These are phyloP conservation scores for Saccopteryx bilineata DNA, from an alignment of 2,113 vertebrate genomes.

Conservation along the genomic window DNA sequence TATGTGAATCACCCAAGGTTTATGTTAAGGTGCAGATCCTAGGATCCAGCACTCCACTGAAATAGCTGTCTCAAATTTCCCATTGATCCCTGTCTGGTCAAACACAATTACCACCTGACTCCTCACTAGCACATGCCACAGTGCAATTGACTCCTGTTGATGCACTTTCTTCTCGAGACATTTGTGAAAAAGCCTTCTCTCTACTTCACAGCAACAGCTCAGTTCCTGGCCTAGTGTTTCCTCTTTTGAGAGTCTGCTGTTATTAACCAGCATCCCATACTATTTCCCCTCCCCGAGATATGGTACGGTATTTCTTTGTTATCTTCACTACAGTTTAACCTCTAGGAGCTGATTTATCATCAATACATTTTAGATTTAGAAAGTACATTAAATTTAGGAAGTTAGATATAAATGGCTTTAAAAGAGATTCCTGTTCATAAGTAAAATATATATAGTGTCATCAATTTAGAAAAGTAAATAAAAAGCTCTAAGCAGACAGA, in stretches of 20 bases:
- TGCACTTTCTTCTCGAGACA: not conserved
- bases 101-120: not conserved
- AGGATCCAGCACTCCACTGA: too few relatives aligned
- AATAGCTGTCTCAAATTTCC: not conserved
- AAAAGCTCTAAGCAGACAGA: conserved; percentile 38
- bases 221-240: not conserved
- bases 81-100: not conserved
- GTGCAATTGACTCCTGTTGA: not conserved
- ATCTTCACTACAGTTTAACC: not conserved
- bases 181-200: not conserved
- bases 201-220: not conserved
- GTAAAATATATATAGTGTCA: conserved; percentile 16
- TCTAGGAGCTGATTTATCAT: not conserved
- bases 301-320: not conserved
- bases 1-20: not conserved
- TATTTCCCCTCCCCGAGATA: not conserved
- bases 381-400: not conserved
- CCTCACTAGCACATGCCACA: not conserved
- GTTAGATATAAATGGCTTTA: not conserved
- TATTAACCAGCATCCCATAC: not conserved
- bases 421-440: conserved; percentile 4
- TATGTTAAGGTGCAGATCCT: not conserved
- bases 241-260: not conserved
- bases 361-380: not conserved
- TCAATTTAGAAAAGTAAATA: conserved; percentile 43